Evolutionary conservation across 92 coral and sea anemone species (phyloP).

Genomic region (Montipora capitata): DNA sequence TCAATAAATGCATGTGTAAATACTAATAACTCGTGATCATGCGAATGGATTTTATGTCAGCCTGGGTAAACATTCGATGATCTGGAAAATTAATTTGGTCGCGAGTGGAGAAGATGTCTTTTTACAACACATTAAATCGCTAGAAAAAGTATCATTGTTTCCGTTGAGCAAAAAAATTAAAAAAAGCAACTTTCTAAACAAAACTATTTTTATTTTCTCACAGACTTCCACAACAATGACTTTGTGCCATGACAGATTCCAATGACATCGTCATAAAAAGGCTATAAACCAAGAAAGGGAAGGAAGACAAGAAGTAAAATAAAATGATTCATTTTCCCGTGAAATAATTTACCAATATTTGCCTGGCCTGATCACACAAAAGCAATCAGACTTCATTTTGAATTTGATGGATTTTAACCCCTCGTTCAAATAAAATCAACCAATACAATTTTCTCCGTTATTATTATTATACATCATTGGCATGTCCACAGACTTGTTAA

Average conservation of each 20-base stretch:
- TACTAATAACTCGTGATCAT: not conserved
- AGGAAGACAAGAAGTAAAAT: not conserved
- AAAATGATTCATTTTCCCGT: not conserved
- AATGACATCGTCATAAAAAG: no score
- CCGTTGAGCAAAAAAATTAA: no score
- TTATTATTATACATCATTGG: not conserved
- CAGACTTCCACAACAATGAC: no score
- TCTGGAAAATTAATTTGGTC: constrained; percentile 30
- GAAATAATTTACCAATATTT: not conserved
- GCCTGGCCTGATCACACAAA: constrained; percentile 2
- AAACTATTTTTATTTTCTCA: not conserved
- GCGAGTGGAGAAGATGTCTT: not conserved
- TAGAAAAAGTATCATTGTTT: not conserved
- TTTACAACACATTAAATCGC: not conserved
- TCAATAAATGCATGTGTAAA: constrained; percentile 43
- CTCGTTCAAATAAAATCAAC: not conserved
- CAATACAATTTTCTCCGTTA: not conserved
- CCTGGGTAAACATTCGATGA: constrained; percentile 35
- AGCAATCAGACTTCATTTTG: constrained; percentile 5
- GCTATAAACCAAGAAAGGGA: not conserved
- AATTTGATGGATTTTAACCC: not conserved
- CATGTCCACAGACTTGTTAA: constrained; percentile 2
- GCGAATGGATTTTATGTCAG: constrained; percentile 17
- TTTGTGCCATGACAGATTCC: no score
- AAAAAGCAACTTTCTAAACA: not conserved